Evolutionary conservation across 2,888 invertebrate species (phyloP).

Genomic region (Exocentrus adspersus): DNA sequence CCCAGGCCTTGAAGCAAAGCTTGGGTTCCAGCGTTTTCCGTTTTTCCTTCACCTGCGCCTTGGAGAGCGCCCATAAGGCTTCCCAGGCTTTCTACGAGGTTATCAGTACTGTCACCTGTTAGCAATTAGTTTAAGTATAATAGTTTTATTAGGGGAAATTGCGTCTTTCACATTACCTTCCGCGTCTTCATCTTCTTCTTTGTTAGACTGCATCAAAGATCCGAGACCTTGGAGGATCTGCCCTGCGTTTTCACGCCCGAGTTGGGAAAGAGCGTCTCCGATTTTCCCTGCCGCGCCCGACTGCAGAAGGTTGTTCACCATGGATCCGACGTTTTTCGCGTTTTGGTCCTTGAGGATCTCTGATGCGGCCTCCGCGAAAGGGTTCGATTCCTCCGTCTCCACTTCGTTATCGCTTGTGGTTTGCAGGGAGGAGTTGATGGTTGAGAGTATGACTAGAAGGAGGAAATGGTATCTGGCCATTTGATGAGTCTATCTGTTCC

Average conservation of each 20-base stretch:
- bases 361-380: slow-evolving; percentile 75
- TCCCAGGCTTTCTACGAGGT: slow-evolving; percentile 39
- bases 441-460: slow-evolving; percentile 48
- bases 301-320: slow-evolving; percentile 76
- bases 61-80: slow-evolving; percentile 39
- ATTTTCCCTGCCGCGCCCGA: slow-evolving; percentile 69
- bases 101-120: slow-evolving; percentile 32
- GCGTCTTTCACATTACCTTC: no score
- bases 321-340: slow-evolving; percentile 68
- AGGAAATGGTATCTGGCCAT: slow-evolving; percentile 38
- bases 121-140: no score
- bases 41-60: no score
- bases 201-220: slow-evolving; percentile 33
- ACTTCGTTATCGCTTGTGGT: slow-evolving; percentile 55
- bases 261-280: slow-evolving; percentile 44
- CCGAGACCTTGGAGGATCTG: slow-evolving; percentile 46
- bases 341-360: slow-evolving; percentile 69
- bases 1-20: no score
- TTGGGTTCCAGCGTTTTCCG: no score
- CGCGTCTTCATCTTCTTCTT: slow-evolving; percentile 12
- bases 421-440: slow-evolving; percentile 41
- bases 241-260: slow-evolving; percentile 44
- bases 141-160: no score
- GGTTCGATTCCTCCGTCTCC: slow-evolving; percentile 56
- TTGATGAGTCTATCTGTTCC: slow-evolving; percentile 13